Conservation (phyloP, 2,113 vertebrate species). For the Bubalus kerabau region DNA sequence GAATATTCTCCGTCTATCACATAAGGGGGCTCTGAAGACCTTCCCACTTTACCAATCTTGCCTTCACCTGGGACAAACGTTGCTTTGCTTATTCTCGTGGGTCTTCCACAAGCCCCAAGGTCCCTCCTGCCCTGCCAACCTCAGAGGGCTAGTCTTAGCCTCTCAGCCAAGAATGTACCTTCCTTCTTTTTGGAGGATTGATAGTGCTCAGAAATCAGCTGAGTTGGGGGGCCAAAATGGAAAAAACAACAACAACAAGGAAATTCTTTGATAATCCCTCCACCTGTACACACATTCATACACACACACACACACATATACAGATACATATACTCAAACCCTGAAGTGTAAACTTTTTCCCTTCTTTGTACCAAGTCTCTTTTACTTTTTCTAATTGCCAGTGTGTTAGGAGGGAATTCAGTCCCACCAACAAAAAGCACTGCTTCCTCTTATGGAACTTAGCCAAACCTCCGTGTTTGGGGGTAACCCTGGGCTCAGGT, state of each 20-base stretch:
- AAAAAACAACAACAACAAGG: background rate
- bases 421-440: background rate
- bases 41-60: background rate
- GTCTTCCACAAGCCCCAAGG: background rate
- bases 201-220: background rate
- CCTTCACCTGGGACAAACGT: background rate
- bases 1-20: background rate
- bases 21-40: background rate
- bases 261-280: background rate
- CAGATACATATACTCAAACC: background rate
- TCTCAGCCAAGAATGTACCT: background rate
- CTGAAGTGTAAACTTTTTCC: background rate
- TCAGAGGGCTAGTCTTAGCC: background rate
- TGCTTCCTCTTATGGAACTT: background rate
- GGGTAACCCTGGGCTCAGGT: background rate
- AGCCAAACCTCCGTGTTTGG: background rate
- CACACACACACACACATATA: background rate
- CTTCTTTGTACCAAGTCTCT: background rate
- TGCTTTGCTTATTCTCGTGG: background rate
- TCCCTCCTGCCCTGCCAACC: background rate
- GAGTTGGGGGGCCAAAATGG: background rate
- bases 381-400: background rate
- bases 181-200: background rate
- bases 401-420: background rate
- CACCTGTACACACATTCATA: background rate